phyloP scores from a whole-genome alignment of 2,888 invertebrate species.

The Balanococcus diminutus region DNA sequence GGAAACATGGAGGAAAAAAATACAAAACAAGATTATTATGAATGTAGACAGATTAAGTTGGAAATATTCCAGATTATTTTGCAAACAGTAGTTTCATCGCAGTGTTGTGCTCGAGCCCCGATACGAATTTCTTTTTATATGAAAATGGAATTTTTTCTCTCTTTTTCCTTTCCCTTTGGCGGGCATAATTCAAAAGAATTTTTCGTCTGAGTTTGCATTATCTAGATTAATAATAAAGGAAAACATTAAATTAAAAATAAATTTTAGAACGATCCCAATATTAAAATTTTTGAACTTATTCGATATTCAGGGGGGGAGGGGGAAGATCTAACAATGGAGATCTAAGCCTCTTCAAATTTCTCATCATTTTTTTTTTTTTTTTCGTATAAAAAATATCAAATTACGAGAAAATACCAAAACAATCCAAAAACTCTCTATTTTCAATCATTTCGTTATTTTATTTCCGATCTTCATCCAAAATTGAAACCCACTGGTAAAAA shows the following conservation, averaged over 20 bases:
- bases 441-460: neutral
- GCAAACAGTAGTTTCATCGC: conserved; percentile 16
- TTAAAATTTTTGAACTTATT: neutral
- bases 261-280: neutral
- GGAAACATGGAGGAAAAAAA: conserved; percentile 4
- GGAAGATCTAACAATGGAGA: neutral
- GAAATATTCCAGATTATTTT: conserved; percentile 50
- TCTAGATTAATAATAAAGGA: neutral
- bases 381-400: neutral
- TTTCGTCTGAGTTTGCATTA: neutral
- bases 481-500: neutral
- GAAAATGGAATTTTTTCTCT: neutral
- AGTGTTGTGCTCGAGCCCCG: neutral
- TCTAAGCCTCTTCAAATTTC: neutral
- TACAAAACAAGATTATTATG: conserved; percentile 50
- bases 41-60: conserved; percentile 53
- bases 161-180: neutral
- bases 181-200: neutral
- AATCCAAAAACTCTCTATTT: neutral
- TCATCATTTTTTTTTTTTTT: neutral
- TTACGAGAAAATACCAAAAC: too few relatives aligned
- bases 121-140: neutral
- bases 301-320: neutral
- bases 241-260: neutral
- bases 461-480: neutral